These are phyloP conservation scores for Ectemnius cavifrons DNA, from an alignment of 2,888 invertebrate species.

Conservation along the genomic window DNA sequence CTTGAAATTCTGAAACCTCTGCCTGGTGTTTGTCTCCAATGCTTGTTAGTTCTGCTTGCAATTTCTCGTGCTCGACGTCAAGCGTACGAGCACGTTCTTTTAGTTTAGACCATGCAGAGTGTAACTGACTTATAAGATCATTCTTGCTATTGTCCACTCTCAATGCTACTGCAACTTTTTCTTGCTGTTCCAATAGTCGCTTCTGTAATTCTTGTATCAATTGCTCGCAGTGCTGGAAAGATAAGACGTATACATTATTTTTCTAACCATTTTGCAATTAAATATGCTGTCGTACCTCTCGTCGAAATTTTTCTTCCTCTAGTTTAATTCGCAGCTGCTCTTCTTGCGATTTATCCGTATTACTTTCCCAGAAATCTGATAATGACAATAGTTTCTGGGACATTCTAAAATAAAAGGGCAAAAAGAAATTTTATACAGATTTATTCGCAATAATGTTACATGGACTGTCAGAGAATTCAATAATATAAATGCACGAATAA, in stretches of 20 bases:
- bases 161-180: conserved; percentile 88
- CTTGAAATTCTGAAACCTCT: conserved; percentile 79
- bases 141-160: conserved; percentile 89
- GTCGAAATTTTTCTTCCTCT: conserved; percentile 87
- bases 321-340: conserved; percentile 79
- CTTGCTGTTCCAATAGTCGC: conserved; percentile 87
- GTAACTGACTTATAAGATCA: conserved; percentile 83
- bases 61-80: conserved; percentile 74
- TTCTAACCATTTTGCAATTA: conserved; percentile 6
- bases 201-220: conserved; percentile 87
- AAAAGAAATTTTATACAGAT: conserved; percentile 4
- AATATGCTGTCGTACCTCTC: conserved; percentile 81
- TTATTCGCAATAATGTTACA: conserved; percentile 6
- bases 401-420: conserved; percentile 54
- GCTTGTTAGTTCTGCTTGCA: conserved; percentile 77
- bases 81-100: conserved; percentile 73
- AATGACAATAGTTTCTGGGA: conserved; percentile 79
- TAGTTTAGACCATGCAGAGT: conserved; percentile 82
- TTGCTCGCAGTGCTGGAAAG: conserved; percentile 85
- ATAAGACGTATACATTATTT: background rate
- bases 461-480: conserved; percentile 7
- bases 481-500: conserved; percentile 10
- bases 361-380: conserved; percentile 83
- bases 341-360: conserved; percentile 73
- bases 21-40: conserved; percentile 79